phyloP scores from a whole-genome alignment of 2,113 vertebrate genomes.

The Corythornis cristatus region DNA sequence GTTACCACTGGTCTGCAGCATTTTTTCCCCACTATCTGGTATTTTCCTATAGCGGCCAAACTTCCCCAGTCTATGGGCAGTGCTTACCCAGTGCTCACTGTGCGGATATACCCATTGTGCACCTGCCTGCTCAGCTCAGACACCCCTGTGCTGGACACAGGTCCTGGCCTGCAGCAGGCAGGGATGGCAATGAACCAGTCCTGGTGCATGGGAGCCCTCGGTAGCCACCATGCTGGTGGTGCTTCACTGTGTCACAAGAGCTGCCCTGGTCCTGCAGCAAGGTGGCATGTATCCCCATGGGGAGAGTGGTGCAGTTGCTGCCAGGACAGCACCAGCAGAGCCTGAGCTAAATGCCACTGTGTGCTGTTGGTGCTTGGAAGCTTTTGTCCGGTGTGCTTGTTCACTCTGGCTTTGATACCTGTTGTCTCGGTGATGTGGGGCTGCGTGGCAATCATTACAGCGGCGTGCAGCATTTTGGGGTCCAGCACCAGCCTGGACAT shows the following conservation, averaged over 20 bases:
- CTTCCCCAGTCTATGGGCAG: background rate
- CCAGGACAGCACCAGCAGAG: background rate
- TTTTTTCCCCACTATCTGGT: background rate
- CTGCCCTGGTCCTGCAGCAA: accelerated
- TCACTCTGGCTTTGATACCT: background rate
- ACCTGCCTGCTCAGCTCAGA: background rate
- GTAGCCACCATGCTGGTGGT: background rate
- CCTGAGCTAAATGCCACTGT: background rate
- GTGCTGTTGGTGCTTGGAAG: background rate
- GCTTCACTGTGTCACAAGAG: accelerated
- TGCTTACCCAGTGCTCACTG: accelerated
- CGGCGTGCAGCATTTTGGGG: background rate
- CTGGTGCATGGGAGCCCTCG: background rate
- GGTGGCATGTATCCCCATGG: accelerated
- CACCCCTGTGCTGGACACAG: accelerated
- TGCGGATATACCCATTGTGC: background rate
- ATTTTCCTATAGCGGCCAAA: background rate
- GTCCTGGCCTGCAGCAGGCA: accelerated
- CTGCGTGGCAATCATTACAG: accelerated
- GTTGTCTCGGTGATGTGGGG: accelerated
- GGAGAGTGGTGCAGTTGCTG: accelerated
- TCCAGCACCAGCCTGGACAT: accelerated
- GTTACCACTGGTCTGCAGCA: background rate
- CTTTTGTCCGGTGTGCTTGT: accelerated
- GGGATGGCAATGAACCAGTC: accelerated